Conservation (phyloP, 1,140 invertebrate species). For the Drosophila hydei region DNA sequence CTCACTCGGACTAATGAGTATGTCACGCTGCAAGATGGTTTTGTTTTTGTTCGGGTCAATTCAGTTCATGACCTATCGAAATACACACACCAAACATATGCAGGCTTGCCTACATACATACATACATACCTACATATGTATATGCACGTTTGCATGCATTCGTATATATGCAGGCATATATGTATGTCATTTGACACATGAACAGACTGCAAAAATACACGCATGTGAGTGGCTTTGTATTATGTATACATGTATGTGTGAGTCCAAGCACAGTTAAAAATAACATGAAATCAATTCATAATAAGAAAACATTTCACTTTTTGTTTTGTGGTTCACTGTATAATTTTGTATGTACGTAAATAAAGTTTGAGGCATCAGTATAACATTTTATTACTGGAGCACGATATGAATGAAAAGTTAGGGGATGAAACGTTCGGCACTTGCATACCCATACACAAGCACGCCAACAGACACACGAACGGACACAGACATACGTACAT, state of each 20-base stretch:
- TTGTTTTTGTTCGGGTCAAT: constrained; percentile 69
- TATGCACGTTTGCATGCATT: neutral
- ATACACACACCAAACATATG: constrained; percentile 28
- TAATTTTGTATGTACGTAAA: constrained; percentile 10
- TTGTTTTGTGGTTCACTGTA: constrained; percentile 6
- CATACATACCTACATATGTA: neutral
- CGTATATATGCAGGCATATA: too few relatives aligned
- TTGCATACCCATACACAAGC: constrained; percentile 15
- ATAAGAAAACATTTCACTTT: constrained; percentile 1
- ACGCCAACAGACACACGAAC: neutral
- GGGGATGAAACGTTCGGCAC: constrained; percentile 59
- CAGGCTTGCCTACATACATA: neutral
- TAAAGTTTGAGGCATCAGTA: constrained; percentile 57
- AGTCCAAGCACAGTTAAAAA: neutral
- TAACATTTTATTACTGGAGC: constrained; percentile 76
- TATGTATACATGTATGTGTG: too few relatives aligned
- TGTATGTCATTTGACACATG: too few relatives aligned
- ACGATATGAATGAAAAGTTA: constrained; percentile 78
- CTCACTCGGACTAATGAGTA: neutral
- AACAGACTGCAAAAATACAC: too few relatives aligned
- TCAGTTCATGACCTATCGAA: constrained; percentile 77
- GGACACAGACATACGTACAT: neutral
- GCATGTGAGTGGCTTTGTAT: too few relatives aligned
- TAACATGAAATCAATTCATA: constrained; percentile 2
- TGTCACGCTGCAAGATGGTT: constrained; percentile 14